Evolutionary conservation across 1,140 invertebrate genomes (phyloP).

Genomic region (Probaryconus sp.): DNA sequence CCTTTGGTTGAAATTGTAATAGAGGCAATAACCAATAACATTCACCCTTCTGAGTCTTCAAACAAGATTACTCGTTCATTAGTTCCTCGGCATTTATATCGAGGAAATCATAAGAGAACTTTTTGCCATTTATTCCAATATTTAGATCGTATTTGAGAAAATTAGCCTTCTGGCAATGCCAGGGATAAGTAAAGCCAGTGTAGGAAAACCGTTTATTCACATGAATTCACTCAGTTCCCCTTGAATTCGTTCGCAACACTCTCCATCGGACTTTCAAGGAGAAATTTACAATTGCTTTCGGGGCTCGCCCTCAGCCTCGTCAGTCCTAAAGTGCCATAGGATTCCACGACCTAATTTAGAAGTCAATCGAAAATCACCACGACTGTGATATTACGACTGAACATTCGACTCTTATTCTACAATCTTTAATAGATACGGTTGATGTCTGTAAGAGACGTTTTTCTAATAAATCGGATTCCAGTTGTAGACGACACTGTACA

Average conservation of each 20-base stretch:
- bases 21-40: conserved; percentile 75
- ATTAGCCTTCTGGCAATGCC: conserved; percentile 70
- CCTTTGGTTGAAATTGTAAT: conserved; percentile 71
- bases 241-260: conserved; percentile 37
- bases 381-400: conserved; percentile 50
- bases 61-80: conserved; percentile 53
- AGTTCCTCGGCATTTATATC: conserved; percentile 53
- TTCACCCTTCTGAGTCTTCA: conserved; percentile 63
- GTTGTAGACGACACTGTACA: too few species aligned
- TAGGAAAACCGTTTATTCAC: conserved; percentile 28
- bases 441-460: conserved; percentile 39
- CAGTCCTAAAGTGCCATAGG: conserved; percentile 38
- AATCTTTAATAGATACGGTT: conserved; percentile 16
- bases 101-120: conserved; percentile 62
- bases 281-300: conserved; percentile 66
- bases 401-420: conserved; percentile 30
- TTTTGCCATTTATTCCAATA: conserved; percentile 75
- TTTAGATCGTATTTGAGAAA: conserved; percentile 67
- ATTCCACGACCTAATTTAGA: conserved; percentile 50
- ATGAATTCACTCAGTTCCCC: conserved; percentile 35
- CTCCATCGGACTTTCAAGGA: conserved; percentile 70
- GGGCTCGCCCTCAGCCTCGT: conserved; percentile 26
- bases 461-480: conserved; percentile 3
- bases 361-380: conserved; percentile 64
- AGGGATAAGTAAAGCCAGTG: conserved; percentile 34